These are phyloP conservation scores for Centruroides vittatus DNA, from an alignment of 1,140 invertebrate species.

Conservation along the genomic window DNA sequence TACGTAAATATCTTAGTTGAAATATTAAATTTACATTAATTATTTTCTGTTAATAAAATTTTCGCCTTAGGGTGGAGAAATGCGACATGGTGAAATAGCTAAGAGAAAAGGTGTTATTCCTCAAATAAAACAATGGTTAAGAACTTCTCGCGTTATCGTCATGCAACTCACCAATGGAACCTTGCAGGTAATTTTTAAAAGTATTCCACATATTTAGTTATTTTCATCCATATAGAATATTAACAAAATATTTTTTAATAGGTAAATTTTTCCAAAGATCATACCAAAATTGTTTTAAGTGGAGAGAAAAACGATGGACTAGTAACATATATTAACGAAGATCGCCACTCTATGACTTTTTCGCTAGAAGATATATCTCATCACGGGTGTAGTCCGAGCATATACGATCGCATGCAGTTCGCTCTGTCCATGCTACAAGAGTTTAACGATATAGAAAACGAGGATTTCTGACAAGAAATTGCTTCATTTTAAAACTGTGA, in stretches of 20 bases:
- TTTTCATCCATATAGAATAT: too few relatives aligned
- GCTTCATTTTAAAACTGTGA: too few relatives aligned
- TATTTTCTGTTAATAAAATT: too few relatives aligned
- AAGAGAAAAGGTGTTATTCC: constrained; percentile 26
- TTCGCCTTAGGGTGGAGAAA: too few relatives aligned
- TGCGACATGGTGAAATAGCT: too few relatives aligned
- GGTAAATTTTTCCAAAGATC: constrained; percentile 49
- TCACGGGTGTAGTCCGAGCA: constrained; percentile 39
- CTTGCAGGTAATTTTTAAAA: constrained; percentile 33
- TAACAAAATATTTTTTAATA: constrained; percentile 19
- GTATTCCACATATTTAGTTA: too few relatives aligned
- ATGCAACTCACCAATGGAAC: constrained; percentile 45
- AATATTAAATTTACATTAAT: too few relatives aligned
- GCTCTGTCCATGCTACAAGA: constrained; percentile 36
- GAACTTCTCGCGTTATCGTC: constrained; percentile 43
- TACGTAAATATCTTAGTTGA: too few relatives aligned
- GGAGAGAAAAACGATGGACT: constrained; percentile 28
- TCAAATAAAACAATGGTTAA: constrained; percentile 40
- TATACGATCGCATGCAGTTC: constrained; percentile 43
- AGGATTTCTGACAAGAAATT: constrained; percentile 2
- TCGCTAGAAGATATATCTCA: constrained; percentile 40
- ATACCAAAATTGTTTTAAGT: constrained; percentile 42
- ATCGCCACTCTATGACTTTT: constrained; percentile 41
- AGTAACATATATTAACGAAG: constrained; percentile 41
- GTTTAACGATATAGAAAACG: constrained; percentile 34